A percentile compares a stretch with the other conserved stretches of the same genome.
Evolutionary conservation across 2,888 invertebrate species (phyloP).

Genomic region (Galeopsomyia nigrocyanea): DNA sequence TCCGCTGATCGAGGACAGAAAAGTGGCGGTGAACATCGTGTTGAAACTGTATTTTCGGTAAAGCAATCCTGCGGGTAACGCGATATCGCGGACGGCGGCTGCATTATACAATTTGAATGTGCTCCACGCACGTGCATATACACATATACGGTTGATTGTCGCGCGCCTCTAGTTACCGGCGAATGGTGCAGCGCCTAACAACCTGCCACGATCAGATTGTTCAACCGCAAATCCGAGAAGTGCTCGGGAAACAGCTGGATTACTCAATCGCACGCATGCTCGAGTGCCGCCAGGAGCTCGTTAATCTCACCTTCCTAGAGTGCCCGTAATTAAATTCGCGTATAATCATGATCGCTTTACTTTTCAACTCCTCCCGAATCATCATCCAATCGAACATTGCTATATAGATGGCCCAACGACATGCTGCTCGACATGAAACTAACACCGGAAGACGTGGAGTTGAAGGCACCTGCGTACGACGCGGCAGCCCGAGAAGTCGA

Average conservation of each 20-base stretch:
- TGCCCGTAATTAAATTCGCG: slow-evolving; percentile 65
- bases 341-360: too few relatives aligned
- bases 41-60: slow-evolving; percentile 54
- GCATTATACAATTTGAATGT: too few relatives aligned
- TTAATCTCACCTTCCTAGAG: slow-evolving; percentile 73
- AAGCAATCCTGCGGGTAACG: background rate
- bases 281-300: slow-evolving; percentile 73
- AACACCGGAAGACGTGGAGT: slow-evolving; percentile 77
- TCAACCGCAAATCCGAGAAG: slow-evolving; percentile 74
- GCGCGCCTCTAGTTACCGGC: slow-evolving; percentile 56
- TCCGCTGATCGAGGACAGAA: slow-evolving; percentile 28
- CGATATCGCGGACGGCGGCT: too few relatives aligned
- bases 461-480: slow-evolving; percentile 76
- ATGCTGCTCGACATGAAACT: slow-evolving; percentile 79
- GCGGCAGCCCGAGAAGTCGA: slow-evolving; percentile 70
- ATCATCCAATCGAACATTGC: background rate
- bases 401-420: slow-evolving; percentile 77
- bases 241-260: slow-evolving; percentile 74
- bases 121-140: too few relatives aligned
- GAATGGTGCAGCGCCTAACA: slow-evolving; percentile 67
- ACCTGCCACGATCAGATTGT: slow-evolving; percentile 75
- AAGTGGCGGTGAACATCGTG: slow-evolving; percentile 48
- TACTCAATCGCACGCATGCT: slow-evolving; percentile 73
- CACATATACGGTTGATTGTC: too few relatives aligned
- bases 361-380: background rate